Conservation (phyloP, 1,140 invertebrate species). For the Agrypnia vestita region DNA sequence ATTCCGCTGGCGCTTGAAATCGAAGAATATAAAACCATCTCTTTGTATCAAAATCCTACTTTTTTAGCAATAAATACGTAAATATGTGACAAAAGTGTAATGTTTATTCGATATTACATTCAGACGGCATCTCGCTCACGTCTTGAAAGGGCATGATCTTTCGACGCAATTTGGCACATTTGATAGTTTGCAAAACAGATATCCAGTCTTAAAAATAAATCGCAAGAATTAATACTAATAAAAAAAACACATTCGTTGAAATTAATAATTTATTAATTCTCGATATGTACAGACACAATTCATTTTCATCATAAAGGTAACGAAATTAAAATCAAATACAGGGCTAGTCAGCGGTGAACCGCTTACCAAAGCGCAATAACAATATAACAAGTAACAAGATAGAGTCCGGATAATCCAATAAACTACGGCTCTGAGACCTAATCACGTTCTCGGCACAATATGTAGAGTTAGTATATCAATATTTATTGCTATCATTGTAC, state of each 20-base stretch:
- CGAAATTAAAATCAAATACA: constrained; percentile 59
- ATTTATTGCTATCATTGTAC: constrained; percentile 61
- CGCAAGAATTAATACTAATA: neutral
- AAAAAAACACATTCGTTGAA: constrained; percentile 30
- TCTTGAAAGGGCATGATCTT: too few species aligned
- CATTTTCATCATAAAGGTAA: constrained; percentile 56
- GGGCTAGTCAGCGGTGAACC: constrained; percentile 46
- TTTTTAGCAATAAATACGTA: too few species aligned
- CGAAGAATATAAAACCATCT: too few species aligned
- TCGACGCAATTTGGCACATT: too few species aligned
- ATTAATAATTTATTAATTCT: constrained; percentile 61
- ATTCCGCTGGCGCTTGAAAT: too few species aligned
- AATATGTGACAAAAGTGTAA: too few species aligned
- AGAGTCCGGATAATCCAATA: neutral
- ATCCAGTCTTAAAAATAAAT: neutral
- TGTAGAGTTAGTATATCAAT: constrained; percentile 47
- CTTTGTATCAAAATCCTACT: too few species aligned
- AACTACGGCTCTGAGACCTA: neutral
- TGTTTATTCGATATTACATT: too few species aligned
- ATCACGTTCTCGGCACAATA: constrained; percentile 8
- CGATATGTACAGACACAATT: constrained; percentile 60
- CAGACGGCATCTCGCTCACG: too few species aligned
- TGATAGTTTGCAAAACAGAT: too few species aligned
- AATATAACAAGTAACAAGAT: constrained; percentile 59
- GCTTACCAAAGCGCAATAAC: constrained; percentile 52